A percentile compares a stretch with the other conserved stretches of the same genome.
Evolutionary conservation across 1,140 invertebrate genomes (phyloP).

Genomic region (Drosophila pectinifera): DNA sequence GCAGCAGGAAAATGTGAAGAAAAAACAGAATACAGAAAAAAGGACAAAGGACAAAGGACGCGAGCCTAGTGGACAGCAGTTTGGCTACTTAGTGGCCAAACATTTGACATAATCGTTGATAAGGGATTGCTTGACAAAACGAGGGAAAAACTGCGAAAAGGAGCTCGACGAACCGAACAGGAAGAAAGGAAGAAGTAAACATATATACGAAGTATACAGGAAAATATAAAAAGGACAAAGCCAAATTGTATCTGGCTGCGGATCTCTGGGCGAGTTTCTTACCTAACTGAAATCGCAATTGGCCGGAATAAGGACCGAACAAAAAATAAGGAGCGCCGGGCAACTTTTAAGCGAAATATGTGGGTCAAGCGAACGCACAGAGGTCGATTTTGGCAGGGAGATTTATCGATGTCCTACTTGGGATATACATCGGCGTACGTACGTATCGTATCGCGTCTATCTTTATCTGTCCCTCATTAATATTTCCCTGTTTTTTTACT

Average conservation of each 20-base stretch:
- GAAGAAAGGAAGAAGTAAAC: neutral
- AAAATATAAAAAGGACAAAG: slow-evolving; percentile 18
- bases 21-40: neutral
- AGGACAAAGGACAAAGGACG: slow-evolving; percentile 36
- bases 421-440: slow-evolving; percentile 14
- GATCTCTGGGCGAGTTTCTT: slow-evolving; percentile 30
- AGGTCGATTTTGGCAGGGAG: slow-evolving; percentile 11
- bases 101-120: slow-evolving; percentile 80
- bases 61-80: slow-evolving; percentile 36
- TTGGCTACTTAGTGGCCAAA: slow-evolving; percentile 69
- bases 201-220: slow-evolving; percentile 1
- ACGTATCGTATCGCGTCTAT: slow-evolving; percentile 1
- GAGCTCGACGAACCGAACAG: slow-evolving; percentile 4
- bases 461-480: slow-evolving; percentile 21
- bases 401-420: slow-evolving; percentile 39
- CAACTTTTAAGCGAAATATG: slow-evolving; percentile 35
- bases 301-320: slow-evolving; percentile 5
- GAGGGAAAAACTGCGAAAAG: slow-evolving; percentile 33
- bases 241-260: slow-evolving; percentile 28
- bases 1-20: neutral
- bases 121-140: slow-evolving; percentile 62
- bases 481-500: neutral
- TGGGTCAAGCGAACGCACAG: slow-evolving; percentile 39
- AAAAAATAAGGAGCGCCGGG: slow-evolving; percentile 3
- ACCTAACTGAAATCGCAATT: slow-evolving; percentile 44